Base-by-base conservation (phyloP, 2,797 vertebrate species). In the Pipistrellus kuhlii region DNA sequence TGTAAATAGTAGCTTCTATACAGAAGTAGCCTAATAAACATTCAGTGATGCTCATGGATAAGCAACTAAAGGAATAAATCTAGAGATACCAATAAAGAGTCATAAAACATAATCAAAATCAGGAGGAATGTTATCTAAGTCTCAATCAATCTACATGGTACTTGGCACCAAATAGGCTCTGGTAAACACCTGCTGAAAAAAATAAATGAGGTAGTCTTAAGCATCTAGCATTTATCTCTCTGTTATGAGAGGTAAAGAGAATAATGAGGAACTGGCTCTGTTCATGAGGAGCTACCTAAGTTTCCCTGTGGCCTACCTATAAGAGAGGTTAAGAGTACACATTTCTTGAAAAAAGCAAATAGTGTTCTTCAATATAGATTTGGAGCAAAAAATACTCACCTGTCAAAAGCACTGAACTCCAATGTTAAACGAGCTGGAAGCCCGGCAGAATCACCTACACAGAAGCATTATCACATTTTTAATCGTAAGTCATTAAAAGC, bases 371-470 rank as follows among this genome's bases (percentile, higher is more conserved):
- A 72, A n/a, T 53, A 83, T 15, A 85, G 90, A 97, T 88, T 21
- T 41, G 32, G 23, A 38, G 68, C 3, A 51, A 0, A 0, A 99
- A 0, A 2, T 97, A 99, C 99, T 99, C 97, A 99, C 99, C 97
- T 97, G 96, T 99, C 99, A 98, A 99, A 99, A 87, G 99, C 99
- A 97, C 99, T 99, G 94, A 99, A 99, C 98, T 99, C 99, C 98
- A 99, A 95, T 0, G 99, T 99, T 92, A 99, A 96, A 41, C 99
- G 99, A 95, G 99, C 99, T 13, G 99, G 99, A 94, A 99, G 98
- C 85, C 99, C 99, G 71, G 98, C 97, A 46, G 99, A 98, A 98
- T 99, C 99, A 88, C 99, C 99, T 99, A 98, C 62, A 95, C 69
- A 94, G 96, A 97, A 94, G 80, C 85, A 97, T 95, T 25, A 57